Evolutionary conservation across 2,113 vertebrate species (phyloP).

Genomic region (Carassius carassius): DNA sequence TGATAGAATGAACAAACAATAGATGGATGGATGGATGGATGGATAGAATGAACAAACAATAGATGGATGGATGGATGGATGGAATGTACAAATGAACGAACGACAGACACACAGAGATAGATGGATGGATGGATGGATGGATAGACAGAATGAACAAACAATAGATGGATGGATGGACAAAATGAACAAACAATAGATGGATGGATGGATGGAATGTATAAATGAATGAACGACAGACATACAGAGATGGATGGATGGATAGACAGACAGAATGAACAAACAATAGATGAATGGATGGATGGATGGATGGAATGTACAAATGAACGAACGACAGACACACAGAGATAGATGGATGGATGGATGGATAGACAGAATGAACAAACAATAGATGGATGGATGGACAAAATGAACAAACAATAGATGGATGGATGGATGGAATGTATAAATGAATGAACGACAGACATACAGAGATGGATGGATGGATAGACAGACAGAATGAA

Average conservation of each 20-base stretch:
- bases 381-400: neutral
- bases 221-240: neutral
- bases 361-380: neutral
- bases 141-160: no score
- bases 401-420: neutral
- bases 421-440: neutral
- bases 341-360: neutral
- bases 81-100: neutral
- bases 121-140: no score
- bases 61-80: neutral
- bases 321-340: neutral
- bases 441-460: no score
- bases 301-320: neutral
- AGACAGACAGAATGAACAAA: neutral
- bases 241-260: neutral
- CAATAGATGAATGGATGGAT: no score
- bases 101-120: no score
- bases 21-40: neutral
- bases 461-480: neutral
- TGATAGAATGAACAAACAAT: neutral
- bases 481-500: no score
- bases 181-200: no score
- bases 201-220: no score
- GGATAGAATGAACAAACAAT: no score
- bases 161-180: no score